Conservation (phyloP, 2,113 vertebrate genomes). For the Paradisaea rubra region DNA sequence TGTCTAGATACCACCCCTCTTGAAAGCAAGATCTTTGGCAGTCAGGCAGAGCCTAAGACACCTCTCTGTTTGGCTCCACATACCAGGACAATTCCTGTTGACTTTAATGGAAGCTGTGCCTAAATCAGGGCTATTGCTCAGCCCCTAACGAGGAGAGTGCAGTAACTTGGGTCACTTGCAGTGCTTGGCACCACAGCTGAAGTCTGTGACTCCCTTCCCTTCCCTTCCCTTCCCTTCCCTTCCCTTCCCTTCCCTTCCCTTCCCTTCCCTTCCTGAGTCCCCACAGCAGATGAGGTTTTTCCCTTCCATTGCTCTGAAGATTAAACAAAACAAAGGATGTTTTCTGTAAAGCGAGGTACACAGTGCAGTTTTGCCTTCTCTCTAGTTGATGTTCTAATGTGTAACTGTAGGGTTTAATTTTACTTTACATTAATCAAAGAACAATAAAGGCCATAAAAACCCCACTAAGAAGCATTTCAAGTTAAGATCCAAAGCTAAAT, state of each 20-base stretch:
- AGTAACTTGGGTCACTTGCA: not conserved
- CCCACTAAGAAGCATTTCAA: constrained; percentile 65
- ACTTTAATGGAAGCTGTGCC: not conserved
- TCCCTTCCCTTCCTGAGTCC: not conserved
- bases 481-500: constrained; percentile 64
- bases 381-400: constrained; percentile 54
- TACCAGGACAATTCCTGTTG: not conserved
- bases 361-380: constrained; percentile 8
- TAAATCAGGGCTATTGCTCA: not conserved
- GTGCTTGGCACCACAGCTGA: not conserved
- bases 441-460: constrained; percentile 67
- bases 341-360: constrained; percentile 27
- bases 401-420: constrained; percentile 72
- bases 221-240: not conserved
- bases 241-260: not conserved
- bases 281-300: not conserved
- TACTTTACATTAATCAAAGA: constrained; percentile 76
- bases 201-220: not conserved
- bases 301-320: constrained; percentile 2
- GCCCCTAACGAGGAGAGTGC: rapidly evolving
- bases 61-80: not conserved
- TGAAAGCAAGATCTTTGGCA: not conserved
- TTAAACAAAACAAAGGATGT: constrained; percentile 38
- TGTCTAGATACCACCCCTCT: not conserved
- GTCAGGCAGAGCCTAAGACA: not conserved